Conservation (phyloP, 2,113 vertebrate genomes). For the Atractosteus spatula region DNA sequence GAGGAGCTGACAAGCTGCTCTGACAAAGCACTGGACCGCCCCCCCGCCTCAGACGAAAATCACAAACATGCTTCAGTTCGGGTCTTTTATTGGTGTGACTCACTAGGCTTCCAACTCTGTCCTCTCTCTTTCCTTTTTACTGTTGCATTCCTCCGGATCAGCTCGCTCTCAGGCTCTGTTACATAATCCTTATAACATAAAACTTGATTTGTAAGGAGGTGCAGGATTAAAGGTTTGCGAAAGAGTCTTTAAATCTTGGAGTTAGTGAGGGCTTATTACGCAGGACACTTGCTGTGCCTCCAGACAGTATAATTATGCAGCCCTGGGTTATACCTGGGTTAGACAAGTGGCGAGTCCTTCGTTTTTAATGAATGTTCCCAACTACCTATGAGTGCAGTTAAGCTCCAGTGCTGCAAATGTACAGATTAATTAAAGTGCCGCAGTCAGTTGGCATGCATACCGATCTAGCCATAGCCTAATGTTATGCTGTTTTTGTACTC, state of each 20-base stretch:
- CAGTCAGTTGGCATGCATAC: no score
- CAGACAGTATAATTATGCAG: constrained; percentile 4
- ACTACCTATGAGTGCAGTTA: no score
- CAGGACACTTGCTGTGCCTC: not conserved
- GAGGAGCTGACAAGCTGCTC: not conserved
- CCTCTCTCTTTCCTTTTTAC: not conserved
- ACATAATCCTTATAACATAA: constrained; percentile 1
- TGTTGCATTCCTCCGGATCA: not conserved
- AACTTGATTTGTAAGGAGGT: not conserved
- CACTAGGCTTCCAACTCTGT: not conserved
- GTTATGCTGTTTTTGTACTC: constrained; percentile 37
- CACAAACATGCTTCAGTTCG: not conserved
- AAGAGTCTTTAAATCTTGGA: not conserved
- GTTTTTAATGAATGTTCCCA: not conserved
- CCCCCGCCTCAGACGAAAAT: no score
- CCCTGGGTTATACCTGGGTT: not conserved
- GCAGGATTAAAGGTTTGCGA: not conserved
- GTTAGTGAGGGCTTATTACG: not conserved
- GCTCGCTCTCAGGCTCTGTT: not conserved
- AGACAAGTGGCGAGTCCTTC: not conserved
- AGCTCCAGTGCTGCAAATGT: no score
- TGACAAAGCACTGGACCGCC: not conserved
- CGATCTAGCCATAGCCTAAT: constrained; percentile 4
- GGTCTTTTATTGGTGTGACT: not conserved
- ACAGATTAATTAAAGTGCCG: no score